Evolutionary conservation across 2,888 invertebrate genomes (phyloP), one percentile per base, ranked within the genome.

Genomic region (Stramonita haemastoma): DNA sequence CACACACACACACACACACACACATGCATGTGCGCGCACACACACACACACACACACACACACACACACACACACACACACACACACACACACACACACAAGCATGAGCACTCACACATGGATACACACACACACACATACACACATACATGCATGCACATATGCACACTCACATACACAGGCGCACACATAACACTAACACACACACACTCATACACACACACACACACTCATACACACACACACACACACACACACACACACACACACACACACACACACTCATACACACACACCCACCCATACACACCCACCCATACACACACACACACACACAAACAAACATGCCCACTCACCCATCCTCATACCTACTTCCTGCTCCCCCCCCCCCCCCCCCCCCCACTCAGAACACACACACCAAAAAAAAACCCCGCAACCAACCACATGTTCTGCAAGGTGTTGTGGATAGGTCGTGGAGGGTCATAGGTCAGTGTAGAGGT

Each of bases 401-500:
- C 26, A 26, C 70, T 70, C 0, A 26, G 11, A 13, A n/a, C 73
- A n/a, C 73, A n/a, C 73, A 73, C n/a, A 73, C 73, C 2, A 26
- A 29, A 6, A 26, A 83, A 83, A 81, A 8, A 36, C 6, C 1
- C n/a, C n/a, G 29, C 17, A 66, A 56, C 86, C 90, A 90, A 95
- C 95, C 95, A 95, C 22, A 93, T 92, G 84, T 93, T 93, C 87
- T 95, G 93, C 81, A 95, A 92, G 73, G 92, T 92, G 90, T 94
- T 92, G 88, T 93, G 93, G 15, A 93, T 89, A 36, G 95, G 95
- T 87, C 90, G 91, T 32, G 93, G 91, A 11, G 94, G 93, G 36
- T 91, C 92, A 92, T 94, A 95, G 17, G 94, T 94, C 91, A 95
- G 92, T 87, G 92, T 93, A 70, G 93, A 91, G 36, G 95, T 92